phyloP scores from a whole-genome alignment of 2,113 vertebrate genomes.

The Ondatra zibethicus region DNA sequence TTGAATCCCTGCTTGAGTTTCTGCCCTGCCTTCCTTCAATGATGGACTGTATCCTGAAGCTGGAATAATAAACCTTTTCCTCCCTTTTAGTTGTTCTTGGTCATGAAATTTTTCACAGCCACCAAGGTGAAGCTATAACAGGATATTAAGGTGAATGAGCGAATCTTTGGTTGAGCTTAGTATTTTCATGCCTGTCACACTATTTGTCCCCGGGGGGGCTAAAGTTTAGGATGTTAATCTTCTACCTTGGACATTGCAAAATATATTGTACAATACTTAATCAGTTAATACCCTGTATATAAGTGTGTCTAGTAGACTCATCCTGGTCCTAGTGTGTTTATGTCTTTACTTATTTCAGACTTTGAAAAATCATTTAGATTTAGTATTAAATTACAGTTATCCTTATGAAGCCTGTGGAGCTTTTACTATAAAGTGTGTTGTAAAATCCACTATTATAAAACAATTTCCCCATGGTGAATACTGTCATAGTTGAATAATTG shows the following conservation, averaged over 20 bases:
- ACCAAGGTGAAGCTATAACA: neutral
- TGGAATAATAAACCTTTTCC: neutral
- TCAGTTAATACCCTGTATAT: neutral
- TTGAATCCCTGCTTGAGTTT: neutral
- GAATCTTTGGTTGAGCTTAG: neutral
- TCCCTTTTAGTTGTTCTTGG: neutral
- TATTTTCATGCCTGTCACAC: neutral
- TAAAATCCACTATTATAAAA: slow-evolving; percentile 2
- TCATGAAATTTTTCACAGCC: neutral
- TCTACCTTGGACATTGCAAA: neutral
- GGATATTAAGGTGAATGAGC: neutral
- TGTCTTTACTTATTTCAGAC: slow-evolving; percentile 24
- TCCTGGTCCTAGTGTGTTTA: slow-evolving; percentile 22
- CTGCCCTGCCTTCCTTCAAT: neutral
- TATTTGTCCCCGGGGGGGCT: neutral
- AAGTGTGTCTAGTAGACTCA: neutral
- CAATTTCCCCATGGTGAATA: slow-evolving; percentile 37
- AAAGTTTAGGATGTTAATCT: neutral
- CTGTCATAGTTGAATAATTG: neutral
- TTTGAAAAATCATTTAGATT: slow-evolving; percentile 18
- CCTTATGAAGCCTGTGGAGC: neutral
- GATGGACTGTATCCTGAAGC: neutral
- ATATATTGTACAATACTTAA: neutral
- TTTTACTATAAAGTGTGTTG: slow-evolving; percentile 26
- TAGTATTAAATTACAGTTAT: neutral